Evolutionary conservation across 92 coral and sea anemone species (phyloP), one percentile per base, ranked within the genome.

Genomic region (Meandrina meandrites): DNA sequence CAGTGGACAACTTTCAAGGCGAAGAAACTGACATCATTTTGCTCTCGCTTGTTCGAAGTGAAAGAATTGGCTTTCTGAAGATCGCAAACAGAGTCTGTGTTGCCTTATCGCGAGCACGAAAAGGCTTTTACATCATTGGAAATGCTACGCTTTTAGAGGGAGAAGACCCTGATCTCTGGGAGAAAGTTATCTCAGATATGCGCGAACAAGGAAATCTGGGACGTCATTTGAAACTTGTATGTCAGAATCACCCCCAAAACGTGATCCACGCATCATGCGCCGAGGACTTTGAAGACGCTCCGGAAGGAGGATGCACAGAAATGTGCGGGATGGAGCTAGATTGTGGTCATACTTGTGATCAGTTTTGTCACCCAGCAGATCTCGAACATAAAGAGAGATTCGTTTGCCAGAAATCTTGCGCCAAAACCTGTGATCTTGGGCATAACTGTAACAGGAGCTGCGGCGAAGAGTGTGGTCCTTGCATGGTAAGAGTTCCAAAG

Each of bases 1-100:
- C 96, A 12, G 98, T 96, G 14, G 98, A 96, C 89, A 96, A 91
- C 92, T 96, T 96, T 40, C 93, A 76, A 90, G 95, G 98, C 11
- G 98, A 96, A 79, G 98, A 96, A 67, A 96, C 91, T 64, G 98
- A 96, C 83, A 96, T 96, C 79, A 90, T 96, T 73, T 86, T 96
- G 36, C 84, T 96, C 64, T 96, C 98, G 16, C 92, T 96, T n/a
- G 98, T 96, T 24, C 94, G 98, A 22, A 96, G 98, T 90, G 88
- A 89, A 45, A 89, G 79, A 40, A 92, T 96, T 79, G 98, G 98
- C 34, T 96, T 96, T 53, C 90, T 96, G 22, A 92, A 90, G 53
- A 91, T 75, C 48, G 84, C 90, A 27, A 96, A 96, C 75, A 92
- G 98, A 15, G 93, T 96, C 75, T 96, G 98, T 80, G 98, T 96